A percentile compares a stretch with the other conserved stretches of the same genome.
phyloP scores from a whole-genome alignment of 2,113 vertebrate species.

The Murina feae region DNA sequence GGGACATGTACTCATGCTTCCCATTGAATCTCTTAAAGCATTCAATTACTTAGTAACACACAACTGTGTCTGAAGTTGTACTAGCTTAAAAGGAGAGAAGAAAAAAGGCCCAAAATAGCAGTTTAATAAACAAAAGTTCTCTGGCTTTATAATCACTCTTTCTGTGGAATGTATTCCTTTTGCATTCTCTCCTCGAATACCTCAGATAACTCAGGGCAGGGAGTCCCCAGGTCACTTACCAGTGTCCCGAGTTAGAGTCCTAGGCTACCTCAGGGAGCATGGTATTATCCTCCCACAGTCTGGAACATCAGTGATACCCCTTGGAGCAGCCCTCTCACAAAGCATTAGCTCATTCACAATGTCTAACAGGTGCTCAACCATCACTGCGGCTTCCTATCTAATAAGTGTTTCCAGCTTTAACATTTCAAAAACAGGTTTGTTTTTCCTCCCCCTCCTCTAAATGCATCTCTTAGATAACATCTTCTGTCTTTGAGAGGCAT shows the following conservation, averaged over 20 bases:
- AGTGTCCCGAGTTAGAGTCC: neutral
- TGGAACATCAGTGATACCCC: neutral
- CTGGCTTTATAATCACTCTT: neutral
- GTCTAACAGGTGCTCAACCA: neutral
- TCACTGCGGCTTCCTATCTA: neutral
- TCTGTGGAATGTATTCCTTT: neutral
- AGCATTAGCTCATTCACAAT: neutral
- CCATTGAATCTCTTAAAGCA: neutral
- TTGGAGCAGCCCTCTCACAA: neutral
- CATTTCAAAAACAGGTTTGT: neutral
- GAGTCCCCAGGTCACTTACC: neutral
- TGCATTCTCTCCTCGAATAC: neutral
- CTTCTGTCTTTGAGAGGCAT: neutral
- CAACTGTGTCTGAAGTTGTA: neutral
- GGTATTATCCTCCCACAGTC: neutral
- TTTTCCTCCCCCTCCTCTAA: neutral
- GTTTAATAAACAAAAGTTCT: neutral
- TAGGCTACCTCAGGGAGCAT: rapidly evolving
- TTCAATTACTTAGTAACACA: neutral
- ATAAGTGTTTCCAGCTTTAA: neutral
- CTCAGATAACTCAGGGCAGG: neutral
- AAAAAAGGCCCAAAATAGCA: neutral
- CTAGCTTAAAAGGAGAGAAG: neutral
- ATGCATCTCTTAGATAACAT: neutral
- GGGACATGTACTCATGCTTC: neutral